Evolutionary conservation across 2,113 vertebrate species (phyloP).

Genomic region (Hyla sarda): DNA sequence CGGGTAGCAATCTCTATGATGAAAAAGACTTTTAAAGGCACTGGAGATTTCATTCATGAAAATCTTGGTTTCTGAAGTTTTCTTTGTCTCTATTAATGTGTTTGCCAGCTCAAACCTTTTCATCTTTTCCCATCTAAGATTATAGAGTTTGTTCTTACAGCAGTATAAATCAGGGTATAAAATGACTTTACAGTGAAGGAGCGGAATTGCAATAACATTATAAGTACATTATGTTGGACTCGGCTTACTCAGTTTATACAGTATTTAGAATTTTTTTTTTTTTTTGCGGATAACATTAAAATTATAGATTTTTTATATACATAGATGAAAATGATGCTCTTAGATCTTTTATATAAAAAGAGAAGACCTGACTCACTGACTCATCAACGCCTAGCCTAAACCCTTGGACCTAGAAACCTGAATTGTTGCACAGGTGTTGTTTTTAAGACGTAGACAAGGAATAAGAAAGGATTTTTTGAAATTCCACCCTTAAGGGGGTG

Average conservation of each 20-base stretch:
- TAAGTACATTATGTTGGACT: slow-evolving; percentile 38
- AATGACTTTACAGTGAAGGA: slow-evolving; percentile 29
- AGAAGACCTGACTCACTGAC: too few species aligned
- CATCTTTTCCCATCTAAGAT: slow-evolving; percentile 54
- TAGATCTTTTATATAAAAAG: not conserved
- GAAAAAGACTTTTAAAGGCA: slow-evolving; percentile 50
- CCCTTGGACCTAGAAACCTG: too few species aligned
- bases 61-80: slow-evolving; percentile 44
- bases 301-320: not conserved
- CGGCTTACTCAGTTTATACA: not conserved
- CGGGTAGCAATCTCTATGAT: slow-evolving; percentile 53
- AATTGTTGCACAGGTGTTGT: too few species aligned
- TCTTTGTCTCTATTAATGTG: slow-evolving; percentile 54
- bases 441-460: too few species aligned
- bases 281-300: not conserved
- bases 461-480: too few species aligned
- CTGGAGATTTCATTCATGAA: slow-evolving; percentile 43
- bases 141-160: slow-evolving; percentile 52
- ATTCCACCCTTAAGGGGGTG: too few species aligned
- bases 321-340: not conserved
- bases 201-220: slow-evolving; percentile 44
- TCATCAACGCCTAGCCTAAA: too few species aligned
- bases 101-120: slow-evolving; percentile 47
- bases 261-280: too few species aligned
- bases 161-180: slow-evolving; percentile 56